A percentile compares a stretch with the other conserved stretches of the same genome.
phyloP scores from a whole-genome alignment of 2,113 vertebrate genomes.

The Muscicapa adusta region DNA sequence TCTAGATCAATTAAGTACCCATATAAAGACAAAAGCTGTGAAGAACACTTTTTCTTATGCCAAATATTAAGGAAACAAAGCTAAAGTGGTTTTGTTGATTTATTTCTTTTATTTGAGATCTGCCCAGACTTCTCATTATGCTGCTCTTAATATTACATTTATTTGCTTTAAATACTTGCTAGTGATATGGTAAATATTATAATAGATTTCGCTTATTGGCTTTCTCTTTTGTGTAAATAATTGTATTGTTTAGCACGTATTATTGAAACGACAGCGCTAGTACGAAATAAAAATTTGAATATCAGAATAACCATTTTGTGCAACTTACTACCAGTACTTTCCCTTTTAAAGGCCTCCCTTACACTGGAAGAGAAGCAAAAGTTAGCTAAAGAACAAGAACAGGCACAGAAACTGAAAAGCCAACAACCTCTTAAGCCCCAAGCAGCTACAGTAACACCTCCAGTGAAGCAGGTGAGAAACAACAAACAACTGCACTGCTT shows the following conservation, averaged over 20 bases:
- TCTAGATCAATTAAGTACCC: not conserved
- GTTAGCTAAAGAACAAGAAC: constrained; percentile 95
- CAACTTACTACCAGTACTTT: not conserved
- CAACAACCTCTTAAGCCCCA: constrained; percentile 91
- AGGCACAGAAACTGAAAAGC: constrained; percentile 91
- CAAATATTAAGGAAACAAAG: not conserved
- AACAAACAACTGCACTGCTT: not conserved
- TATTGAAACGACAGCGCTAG: not conserved
- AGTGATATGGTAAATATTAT: not conserved
- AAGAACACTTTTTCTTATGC: not conserved
- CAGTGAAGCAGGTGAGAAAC: constrained; percentile 74
- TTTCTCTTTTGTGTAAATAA: not conserved
- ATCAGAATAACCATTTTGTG: not conserved
- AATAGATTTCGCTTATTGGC: not conserved
- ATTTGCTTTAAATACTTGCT: not conserved
- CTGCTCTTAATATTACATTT: not conserved
- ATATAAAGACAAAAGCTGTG: not conserved
- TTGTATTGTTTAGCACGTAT: not conserved
- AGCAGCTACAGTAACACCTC: constrained; percentile 69
- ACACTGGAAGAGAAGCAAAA: constrained; percentile 98
- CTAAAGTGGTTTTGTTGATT: not conserved
- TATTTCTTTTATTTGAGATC: not conserved
- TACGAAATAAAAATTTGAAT: not conserved
- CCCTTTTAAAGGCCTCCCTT: constrained; percentile 81
- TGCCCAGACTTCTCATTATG: not conserved